Evolutionary conservation across 2,888 invertebrate species (phyloP).

Genomic region (Athalia cordata): DNA sequence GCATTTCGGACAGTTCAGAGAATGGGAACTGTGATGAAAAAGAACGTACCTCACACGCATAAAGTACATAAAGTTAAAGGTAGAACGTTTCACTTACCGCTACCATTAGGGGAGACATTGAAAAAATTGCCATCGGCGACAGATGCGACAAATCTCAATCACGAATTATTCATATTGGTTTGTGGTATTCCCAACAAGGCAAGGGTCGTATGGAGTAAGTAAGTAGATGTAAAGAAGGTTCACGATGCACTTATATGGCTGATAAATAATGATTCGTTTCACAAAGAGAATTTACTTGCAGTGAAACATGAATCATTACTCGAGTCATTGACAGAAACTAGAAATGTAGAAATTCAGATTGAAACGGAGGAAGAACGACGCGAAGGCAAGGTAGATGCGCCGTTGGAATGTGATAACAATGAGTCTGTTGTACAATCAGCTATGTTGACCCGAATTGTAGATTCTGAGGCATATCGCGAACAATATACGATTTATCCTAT

Average conservation of each 20-base stretch:
- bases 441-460: not conserved
- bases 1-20: constrained; percentile 62
- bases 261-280: constrained; percentile 59
- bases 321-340: constrained; percentile 13
- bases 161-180: no score
- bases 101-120: constrained; percentile 63
- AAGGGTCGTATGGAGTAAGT: no score
- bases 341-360: no score
- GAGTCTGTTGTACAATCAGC: not conserved
- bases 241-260: constrained; percentile 59
- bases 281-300: constrained; percentile 57
- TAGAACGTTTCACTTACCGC: constrained; percentile 63
- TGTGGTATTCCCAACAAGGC: no score
- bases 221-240: constrained; percentile 60
- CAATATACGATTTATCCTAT: no score
- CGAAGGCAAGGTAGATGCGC: no score
- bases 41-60: constrained; percentile 56
- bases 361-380: no score
- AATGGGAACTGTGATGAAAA: constrained; percentile 63
- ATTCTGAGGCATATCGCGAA: not conserved
- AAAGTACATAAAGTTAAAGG: constrained; percentile 54
- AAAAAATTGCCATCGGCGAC: constrained; percentile 51
- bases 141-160: no score
- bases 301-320: constrained; percentile 47
- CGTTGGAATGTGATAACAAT: constrained; percentile 7